Evolutionary conservation across 2,113 vertebrate species (phyloP).

Genomic region (Ameiurus melas): DNA sequence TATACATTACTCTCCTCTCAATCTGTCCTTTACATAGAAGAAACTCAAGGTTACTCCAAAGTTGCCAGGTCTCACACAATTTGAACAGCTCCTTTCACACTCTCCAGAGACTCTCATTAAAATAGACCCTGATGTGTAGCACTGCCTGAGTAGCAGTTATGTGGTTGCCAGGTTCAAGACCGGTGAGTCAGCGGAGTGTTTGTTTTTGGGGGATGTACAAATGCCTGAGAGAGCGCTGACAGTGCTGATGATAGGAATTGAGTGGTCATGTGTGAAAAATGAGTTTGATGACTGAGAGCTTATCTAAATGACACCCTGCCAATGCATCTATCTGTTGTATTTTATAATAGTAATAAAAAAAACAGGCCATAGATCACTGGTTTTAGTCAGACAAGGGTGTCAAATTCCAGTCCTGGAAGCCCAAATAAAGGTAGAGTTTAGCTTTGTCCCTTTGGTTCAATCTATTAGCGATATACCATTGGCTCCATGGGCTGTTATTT

Average conservation of each 20-base stretch:
- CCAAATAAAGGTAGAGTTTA: neutral
- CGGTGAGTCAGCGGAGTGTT: conserved; percentile 36
- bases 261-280: conserved; percentile 36
- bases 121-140: conserved; percentile 25
- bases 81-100: neutral
- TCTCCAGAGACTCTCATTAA: conserved; percentile 23
- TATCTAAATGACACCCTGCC: conserved; percentile 23
- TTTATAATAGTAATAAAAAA: conserved; percentile 4
- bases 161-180: conserved; percentile 38
- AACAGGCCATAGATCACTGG: neutral
- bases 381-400: neutral
- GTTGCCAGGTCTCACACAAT: conserved; percentile 24
- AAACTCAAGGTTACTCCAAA: neutral
- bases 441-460: neutral
- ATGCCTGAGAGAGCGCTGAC: conserved; percentile 24
- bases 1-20: neutral
- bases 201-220: conserved; percentile 28
- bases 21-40: neutral
- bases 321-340: neutral
- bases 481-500: neutral
- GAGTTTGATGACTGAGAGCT: neutral
- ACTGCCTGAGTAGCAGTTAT: neutral
- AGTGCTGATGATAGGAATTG: conserved; percentile 36
- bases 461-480: neutral
- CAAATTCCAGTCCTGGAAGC: neutral